A percentile compares a stretch with the other conserved stretches of the same genome.
These are phyloP conservation scores for Dolichomitus sp. DNA, from an alignment of 2,888 invertebrate species.

Conservation along the genomic window DNA sequence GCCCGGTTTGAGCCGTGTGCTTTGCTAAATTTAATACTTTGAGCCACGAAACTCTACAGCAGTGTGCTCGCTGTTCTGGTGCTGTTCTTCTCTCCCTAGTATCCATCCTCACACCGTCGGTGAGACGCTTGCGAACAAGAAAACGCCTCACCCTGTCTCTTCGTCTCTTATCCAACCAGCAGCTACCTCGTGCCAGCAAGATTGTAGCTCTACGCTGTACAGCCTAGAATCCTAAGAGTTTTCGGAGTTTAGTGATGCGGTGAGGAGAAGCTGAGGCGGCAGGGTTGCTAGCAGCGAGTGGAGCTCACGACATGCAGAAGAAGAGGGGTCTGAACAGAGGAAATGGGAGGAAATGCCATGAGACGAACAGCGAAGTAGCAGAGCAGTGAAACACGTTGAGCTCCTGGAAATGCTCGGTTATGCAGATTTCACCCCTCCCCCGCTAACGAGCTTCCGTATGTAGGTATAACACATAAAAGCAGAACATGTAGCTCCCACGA, in stretches of 20 bases:
- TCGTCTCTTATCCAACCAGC: slow-evolving; percentile 24
- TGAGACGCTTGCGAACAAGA: slow-evolving; percentile 40
- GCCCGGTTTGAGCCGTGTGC: neutral
- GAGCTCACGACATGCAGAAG: slow-evolving; percentile 39
- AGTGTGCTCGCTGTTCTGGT: neutral
- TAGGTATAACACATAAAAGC: slow-evolving; percentile 27
- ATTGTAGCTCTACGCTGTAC: slow-evolving; percentile 36
- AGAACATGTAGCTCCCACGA: slow-evolving; percentile 10
- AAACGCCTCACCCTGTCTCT: slow-evolving; percentile 29
- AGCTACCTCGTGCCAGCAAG: slow-evolving; percentile 22
- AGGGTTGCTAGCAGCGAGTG: slow-evolving; percentile 45
- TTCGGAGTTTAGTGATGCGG: slow-evolving; percentile 43
- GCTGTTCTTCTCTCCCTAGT: slow-evolving; percentile 5
- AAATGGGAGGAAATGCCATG: slow-evolving; percentile 10
- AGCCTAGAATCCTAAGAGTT: slow-evolving; percentile 54
- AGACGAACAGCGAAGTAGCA: slow-evolving; percentile 32
- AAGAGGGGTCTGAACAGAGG: slow-evolving; percentile 42
- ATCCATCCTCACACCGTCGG: slow-evolving; percentile 23
- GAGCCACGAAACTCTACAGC: slow-evolving; percentile 23
- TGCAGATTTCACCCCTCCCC: slow-evolving; percentile 45
- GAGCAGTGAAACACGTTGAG: slow-evolving; percentile 33
- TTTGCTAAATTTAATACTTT: slow-evolving; percentile 36
- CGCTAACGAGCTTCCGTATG: slow-evolving; percentile 52
- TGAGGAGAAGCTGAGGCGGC: slow-evolving; percentile 38
- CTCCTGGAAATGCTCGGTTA: slow-evolving; percentile 53